phyloP scores from a whole-genome alignment of 1,140 invertebrate genomes.

The Plodia interpunctella region DNA sequence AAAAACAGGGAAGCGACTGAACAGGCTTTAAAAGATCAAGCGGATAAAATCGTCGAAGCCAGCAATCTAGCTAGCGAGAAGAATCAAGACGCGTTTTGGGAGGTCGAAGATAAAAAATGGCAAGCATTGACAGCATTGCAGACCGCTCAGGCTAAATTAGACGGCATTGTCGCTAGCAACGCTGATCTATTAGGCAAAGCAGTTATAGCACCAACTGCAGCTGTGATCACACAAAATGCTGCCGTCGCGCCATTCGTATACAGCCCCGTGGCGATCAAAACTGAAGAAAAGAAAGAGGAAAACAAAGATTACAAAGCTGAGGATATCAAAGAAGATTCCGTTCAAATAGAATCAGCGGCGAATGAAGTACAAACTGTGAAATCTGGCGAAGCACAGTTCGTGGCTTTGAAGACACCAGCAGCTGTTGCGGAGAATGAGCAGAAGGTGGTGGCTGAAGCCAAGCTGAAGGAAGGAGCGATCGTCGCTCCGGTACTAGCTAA shows the following conservation, averaged over 20 bases:
- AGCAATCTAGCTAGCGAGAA: slow-evolving; percentile 40
- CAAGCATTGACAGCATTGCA: slow-evolving; percentile 41
- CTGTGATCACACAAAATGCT: too few species aligned
- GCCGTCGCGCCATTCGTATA: slow-evolving; percentile 16
- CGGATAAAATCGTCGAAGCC: slow-evolving; percentile 38
- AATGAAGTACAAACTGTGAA: slow-evolving; percentile 6
- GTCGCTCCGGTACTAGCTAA: not conserved
- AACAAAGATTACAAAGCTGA: slow-evolving; percentile 3
- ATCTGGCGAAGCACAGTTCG: slow-evolving; percentile 9
- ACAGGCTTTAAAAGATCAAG: slow-evolving; percentile 36
- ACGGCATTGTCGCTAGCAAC: slow-evolving; percentile 35
- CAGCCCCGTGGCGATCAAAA: not conserved
- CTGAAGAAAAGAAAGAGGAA: slow-evolving; percentile 10
- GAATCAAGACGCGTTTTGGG: slow-evolving; percentile 36
- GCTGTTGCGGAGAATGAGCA: slow-evolving; percentile 4
- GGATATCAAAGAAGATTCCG: slow-evolving; percentile 6
- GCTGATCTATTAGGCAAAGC: slow-evolving; percentile 24
- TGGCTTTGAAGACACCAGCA: not conserved
- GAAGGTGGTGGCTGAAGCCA: not conserved
- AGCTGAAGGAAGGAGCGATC: not conserved
- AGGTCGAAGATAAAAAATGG: slow-evolving; percentile 51
- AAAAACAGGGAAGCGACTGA: slow-evolving; percentile 39
- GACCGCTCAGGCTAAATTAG: slow-evolving; percentile 39
- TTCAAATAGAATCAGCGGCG: slow-evolving; percentile 12
- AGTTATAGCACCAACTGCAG: slow-evolving; percentile 11